Conservation (phyloP, 2,797 vertebrate genomes). For the Spea hammondii region DNA sequence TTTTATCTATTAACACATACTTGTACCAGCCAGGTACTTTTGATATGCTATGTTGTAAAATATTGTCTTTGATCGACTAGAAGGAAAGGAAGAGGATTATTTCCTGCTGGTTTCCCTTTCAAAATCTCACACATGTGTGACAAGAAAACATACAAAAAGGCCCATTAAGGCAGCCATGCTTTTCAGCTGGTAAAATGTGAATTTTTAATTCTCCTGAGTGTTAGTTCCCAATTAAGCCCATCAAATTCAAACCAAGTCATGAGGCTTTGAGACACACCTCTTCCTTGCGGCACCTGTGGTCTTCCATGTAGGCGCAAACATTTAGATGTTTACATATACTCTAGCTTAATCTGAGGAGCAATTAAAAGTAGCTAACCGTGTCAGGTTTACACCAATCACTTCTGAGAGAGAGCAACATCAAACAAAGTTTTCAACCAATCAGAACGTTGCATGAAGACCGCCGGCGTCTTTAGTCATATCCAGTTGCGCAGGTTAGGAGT, state of each 20-base stretch:
- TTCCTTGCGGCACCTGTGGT: constrained; percentile 48
- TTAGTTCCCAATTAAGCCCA: constrained; percentile 50
- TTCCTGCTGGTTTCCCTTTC: constrained; percentile 23
- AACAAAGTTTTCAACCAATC: constrained; percentile 38
- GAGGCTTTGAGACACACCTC: constrained; percentile 36
- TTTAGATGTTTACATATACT: constrained; percentile 48
- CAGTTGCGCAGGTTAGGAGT: not conserved
- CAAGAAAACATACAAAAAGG: not conserved
- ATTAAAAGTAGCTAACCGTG: constrained; percentile 25
- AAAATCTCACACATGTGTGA: constrained; percentile 21
- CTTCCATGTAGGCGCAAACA: constrained; percentile 50
- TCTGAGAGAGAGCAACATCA: constrained; percentile 15
- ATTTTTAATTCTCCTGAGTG: constrained; percentile 44
- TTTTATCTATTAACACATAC: no score
- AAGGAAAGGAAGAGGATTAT: constrained; percentile 29
- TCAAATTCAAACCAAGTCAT: constrained; percentile 43
- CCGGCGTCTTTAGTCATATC: constrained; percentile 7
- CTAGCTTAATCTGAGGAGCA: constrained; percentile 43
- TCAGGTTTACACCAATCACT: constrained; percentile 25
- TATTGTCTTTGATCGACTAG: constrained; percentile 15
- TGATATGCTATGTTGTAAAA: constrained; percentile 14
- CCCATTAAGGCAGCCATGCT: constrained; percentile 16
- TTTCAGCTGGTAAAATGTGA: constrained; percentile 27
- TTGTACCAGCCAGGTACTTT: not conserved
- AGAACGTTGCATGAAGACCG: not conserved